Base-by-base conservation (phyloP, 2,113 vertebrate genomes). In the Labeo rohita region DNA sequence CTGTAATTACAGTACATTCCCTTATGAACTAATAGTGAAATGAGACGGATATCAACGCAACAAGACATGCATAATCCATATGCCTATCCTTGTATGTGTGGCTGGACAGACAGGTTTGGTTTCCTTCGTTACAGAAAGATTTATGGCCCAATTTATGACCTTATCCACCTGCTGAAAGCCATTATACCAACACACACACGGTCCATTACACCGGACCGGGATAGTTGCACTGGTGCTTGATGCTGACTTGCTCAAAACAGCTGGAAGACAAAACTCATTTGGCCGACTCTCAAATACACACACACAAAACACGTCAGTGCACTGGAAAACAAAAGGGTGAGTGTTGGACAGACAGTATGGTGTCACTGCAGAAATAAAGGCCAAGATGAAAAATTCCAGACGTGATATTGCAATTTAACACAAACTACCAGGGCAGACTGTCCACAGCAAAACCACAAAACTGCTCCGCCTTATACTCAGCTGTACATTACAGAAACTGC, bases 221-320 rank as follows among this genome's bases (percentile, higher is more conserved):
- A 49, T 66, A 70, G 63, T 39, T 43, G 77, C 43, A 34, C 66
- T 70, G 66, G 52, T 56, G 49, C 36, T 18, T n/a, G 50, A 80
- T 81, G 78, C 78, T 74, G 81, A 84, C 82, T 73, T 72, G 21
- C 65, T 73, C 15, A 68, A 75, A 77, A 72, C 68, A 80, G 74
- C 87, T 74, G 73, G 74, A 86, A 52, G 77, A 56, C 28, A 34
- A 85, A 80, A 47, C 49, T 79, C 75, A 54, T 79, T 87, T 78
- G 61, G 75, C 75, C 6, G 21, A 54, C 83, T 75, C 70, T 61
- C 70, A 72, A 75, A 23, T 28, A n/a, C 54, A 52, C 73, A 43
- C 18, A 11, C 73, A 47, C 43, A 76, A 13, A 54, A 4, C 23
- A 1, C 18, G 5, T 34, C 45, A 70, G 18, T 15, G 18, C 65